These are phyloP conservation scores for Andricus grossulariae DNA, from an alignment of 1,140 invertebrate species.

Conservation along the genomic window DNA sequence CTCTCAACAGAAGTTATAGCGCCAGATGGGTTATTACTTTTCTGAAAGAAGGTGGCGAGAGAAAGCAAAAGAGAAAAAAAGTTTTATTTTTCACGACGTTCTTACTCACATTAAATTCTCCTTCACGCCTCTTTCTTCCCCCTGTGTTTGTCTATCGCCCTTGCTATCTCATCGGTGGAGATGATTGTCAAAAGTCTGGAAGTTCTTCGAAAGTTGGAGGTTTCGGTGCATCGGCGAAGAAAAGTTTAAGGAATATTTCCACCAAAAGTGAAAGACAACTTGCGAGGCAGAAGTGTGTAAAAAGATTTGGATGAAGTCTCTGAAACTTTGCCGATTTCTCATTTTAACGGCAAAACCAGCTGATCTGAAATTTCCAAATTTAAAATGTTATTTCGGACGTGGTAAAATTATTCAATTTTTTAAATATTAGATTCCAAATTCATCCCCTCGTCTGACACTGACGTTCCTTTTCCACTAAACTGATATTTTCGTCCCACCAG, in stretches of 20 bases:
- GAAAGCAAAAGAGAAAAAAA: slow-evolving; percentile 10
- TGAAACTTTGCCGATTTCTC: slow-evolving; percentile 6
- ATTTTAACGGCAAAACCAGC: neutral
- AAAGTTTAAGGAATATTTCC: slow-evolving; percentile 16
- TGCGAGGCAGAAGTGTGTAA: neutral
- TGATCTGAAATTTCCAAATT: slow-evolving; percentile 1
- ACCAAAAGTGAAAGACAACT: slow-evolving; percentile 31
- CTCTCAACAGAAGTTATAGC: slow-evolving; percentile 2
- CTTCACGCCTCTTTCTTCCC: neutral
- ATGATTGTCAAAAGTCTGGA: slow-evolving; percentile 24
- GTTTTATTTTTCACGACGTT: slow-evolving; percentile 15
- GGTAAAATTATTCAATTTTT: no score
- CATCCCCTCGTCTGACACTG: no score
- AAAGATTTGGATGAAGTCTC: slow-evolving; percentile 16
- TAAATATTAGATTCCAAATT: no score
- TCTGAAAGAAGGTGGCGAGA: neutral
- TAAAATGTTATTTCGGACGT: no score
- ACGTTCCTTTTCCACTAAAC: neutral
- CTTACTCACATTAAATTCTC: slow-evolving; percentile 30
- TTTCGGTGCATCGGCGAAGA: neutral
- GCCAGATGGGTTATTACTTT: slow-evolving; percentile 14
- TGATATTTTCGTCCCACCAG: neutral
- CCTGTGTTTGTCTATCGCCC: slow-evolving; percentile 4
- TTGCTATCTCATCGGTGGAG: slow-evolving; percentile 20
- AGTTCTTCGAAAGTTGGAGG: slow-evolving; percentile 14